phyloP scores from a whole-genome alignment of 2,113 vertebrate species.

The Pardalotus punctatus region DNA sequence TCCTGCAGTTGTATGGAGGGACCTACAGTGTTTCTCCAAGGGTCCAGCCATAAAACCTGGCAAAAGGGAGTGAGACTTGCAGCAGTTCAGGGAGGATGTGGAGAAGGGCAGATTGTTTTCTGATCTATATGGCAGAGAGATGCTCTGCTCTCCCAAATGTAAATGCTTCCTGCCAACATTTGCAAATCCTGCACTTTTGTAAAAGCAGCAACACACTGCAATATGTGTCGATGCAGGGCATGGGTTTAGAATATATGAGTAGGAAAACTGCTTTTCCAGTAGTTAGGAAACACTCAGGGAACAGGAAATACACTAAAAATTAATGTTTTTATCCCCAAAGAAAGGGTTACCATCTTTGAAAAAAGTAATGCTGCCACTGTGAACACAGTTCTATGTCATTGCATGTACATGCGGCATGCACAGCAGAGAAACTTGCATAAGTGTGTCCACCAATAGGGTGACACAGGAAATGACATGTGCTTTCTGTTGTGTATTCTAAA shows the following conservation, averaged over 20 bases:
- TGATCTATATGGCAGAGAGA: neutral
- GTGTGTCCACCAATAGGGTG: neutral
- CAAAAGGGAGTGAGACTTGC: neutral
- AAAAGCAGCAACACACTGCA: neutral
- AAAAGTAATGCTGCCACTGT: neutral
- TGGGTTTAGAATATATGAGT: neutral
- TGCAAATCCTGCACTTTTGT: neutral
- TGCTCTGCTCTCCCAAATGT: neutral
- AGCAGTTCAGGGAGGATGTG: neutral
- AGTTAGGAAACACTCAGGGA: neutral
- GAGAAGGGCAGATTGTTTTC: neutral
- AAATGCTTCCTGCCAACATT: neutral
- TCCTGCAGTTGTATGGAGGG: neutral
- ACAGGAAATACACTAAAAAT: neutral
- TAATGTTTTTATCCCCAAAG: neutral
- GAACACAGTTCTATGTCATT: neutral
- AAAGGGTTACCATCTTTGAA: neutral
- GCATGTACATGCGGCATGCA: neutral
- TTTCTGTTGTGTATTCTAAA: neutral
- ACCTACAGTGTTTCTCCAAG: neutral
- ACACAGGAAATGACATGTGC: neutral
- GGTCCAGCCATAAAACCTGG: neutral
- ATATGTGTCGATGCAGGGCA: fast-evolving
- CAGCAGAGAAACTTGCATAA: neutral
- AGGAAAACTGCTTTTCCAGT: neutral